These are phyloP conservation scores for Zaprionus lachaisei DNA, from an alignment of 1,140 invertebrate species.

Conservation along the genomic window DNA sequence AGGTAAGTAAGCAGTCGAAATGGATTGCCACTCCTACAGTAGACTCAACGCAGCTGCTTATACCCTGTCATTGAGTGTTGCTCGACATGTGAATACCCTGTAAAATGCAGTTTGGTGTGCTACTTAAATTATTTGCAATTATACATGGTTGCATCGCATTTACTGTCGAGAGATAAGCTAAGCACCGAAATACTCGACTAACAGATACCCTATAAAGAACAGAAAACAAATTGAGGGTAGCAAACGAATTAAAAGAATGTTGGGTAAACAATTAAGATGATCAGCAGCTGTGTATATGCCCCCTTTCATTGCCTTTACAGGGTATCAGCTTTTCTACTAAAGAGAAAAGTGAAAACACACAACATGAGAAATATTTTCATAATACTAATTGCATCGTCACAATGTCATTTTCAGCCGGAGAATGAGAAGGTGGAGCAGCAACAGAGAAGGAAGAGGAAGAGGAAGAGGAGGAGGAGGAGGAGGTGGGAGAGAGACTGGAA, in stretches of 20 bases:
- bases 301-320: not conserved
- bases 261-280: too few species aligned
- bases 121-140: not conserved
- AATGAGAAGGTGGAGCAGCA: not conserved
- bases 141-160: not conserved
- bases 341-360: constrained; percentile 48
- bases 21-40: too few species aligned
- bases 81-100: not conserved
- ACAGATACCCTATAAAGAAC: not conserved
- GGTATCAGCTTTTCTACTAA: constrained; percentile 20
- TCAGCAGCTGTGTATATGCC: not conserved
- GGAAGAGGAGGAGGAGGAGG: too few species aligned
- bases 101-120: not conserved
- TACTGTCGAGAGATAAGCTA: too few species aligned
- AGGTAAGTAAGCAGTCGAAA: too few species aligned
- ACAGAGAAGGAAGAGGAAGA: not conserved
- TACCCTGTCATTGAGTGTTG: too few species aligned
- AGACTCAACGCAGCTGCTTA: too few species aligned
- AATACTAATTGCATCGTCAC: constrained; percentile 84
- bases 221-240: not conserved
- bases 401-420: constrained; percentile 76
- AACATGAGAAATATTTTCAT: constrained; percentile 81
- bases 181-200: not conserved
- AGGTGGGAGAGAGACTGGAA: not conserved
- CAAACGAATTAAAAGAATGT: too few species aligned